Evolutionary conservation across 2,888 invertebrate species (phyloP), one percentile per base, ranked within the genome.

Genomic region (Meiosimyza platycephala): DNA sequence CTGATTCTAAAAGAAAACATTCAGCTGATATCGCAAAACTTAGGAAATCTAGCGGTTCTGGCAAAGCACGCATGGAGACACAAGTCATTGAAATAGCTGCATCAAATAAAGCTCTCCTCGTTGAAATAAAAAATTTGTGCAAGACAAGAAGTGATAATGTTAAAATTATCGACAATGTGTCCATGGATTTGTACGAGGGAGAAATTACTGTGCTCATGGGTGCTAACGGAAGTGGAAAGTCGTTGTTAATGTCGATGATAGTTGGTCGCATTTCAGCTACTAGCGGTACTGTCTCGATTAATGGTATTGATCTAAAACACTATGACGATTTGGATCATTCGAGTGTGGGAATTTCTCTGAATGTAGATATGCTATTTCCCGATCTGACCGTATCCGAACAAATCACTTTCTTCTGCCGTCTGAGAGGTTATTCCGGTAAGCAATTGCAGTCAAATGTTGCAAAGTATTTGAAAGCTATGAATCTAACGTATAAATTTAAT

Each of bases 171-270:
- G 12, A 90, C 91, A 40, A 40, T 40, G 76, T 94, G 90, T 47
- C 72, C 6, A 40, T 95, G 78, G 93, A 94, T 79, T 92, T 96
- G 89, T 96, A 93, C 79, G 94, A 93, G 0, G 90, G 90, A 59
- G 83, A 83, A 72, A 82, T 84, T 2, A 81, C 83, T 92, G 94
- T 94, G 3, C 84, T 94, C 9, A 88, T 95, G 68, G 94, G 94
- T 1, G 93, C 93, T 76, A 85, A 85, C 71, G 85, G 83, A 0
- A 95, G 96, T 69, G 96, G 96, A 13, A 97, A 97, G 88, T 95
- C 95, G 2, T 96, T 96, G 0, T 94, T 96, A 6, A 94, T 97
- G 89, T 94, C 94, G 0, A 95, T 97, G 91, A 88, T 97, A 52
- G 95, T 95, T 73, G 95, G 92, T 50, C 90, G 92, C 84, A 86